phyloP scores from a whole-genome alignment of 2,797 vertebrate species.

The Galagoides demidoff region DNA sequence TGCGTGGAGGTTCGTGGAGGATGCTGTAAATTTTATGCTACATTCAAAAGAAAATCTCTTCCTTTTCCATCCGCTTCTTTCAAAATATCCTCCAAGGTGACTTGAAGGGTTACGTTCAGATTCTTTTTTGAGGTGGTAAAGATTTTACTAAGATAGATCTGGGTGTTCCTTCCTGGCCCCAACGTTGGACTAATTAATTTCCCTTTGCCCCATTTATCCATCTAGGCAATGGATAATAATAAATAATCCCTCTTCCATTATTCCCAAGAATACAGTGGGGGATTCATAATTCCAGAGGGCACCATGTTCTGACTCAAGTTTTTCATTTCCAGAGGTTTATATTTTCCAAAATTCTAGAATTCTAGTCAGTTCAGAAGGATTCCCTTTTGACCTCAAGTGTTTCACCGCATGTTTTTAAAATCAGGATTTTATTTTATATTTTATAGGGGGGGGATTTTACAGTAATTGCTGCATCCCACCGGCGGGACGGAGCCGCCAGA shows the following conservation, averaged over 20 bases:
- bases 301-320: constrained; percentile 44
- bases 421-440: constrained; percentile 1
- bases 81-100: constrained; percentile 89
- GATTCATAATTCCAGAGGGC: neutral
- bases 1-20: constrained; percentile 88
- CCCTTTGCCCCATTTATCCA: neutral
- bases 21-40: constrained; percentile 90
- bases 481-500: neutral
- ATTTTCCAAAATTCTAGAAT: constrained; percentile 9
- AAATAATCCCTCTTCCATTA: neutral
- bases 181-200: neutral
- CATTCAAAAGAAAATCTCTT: constrained; percentile 88
- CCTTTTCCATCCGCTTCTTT: constrained; percentile 89
- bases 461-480: neutral
- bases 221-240: neutral
- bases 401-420: constrained; percentile 35
- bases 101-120: constrained; percentile 72
- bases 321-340: constrained; percentile 59
- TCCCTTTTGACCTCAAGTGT: constrained; percentile 25
- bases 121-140: constrained; percentile 58
- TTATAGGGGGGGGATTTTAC: neutral
- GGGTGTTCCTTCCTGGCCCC: neutral
- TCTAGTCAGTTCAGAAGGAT: constrained; percentile 9
- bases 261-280: constrained; percentile 4
- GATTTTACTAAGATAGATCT: neutral